These are phyloP conservation scores for Passer montanus DNA, from an alignment of 2,113 vertebrate genomes.

Conservation along the genomic window DNA sequence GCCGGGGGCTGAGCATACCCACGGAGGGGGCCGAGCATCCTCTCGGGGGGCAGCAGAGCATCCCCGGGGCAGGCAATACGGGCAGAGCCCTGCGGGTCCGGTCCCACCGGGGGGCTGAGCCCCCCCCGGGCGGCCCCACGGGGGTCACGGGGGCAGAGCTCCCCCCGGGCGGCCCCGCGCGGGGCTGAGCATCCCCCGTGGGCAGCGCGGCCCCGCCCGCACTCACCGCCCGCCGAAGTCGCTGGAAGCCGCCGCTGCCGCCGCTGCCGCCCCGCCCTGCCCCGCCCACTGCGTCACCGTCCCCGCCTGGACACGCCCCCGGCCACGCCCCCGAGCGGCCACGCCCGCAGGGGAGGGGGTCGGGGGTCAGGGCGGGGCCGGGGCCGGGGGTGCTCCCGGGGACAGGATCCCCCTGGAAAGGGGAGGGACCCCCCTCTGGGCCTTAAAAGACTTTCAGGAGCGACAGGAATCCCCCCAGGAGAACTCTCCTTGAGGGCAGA, in stretches of 20 bases:
- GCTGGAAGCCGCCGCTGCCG: slow-evolving; percentile 22
- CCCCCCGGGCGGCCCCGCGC: neutral
- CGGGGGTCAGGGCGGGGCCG: neutral
- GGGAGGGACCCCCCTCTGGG: too few species aligned
- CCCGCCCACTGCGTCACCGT: slow-evolving; percentile 18
- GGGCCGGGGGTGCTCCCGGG: too few species aligned
- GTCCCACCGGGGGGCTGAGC: neutral
- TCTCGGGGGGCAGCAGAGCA: neutral
- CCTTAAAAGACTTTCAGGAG: neutral
- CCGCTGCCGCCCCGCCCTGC: neutral
- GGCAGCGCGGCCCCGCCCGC: slow-evolving; percentile 20
- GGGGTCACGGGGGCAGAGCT: neutral
- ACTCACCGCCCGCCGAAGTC: slow-evolving; percentile 42
- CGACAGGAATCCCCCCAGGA: neutral
- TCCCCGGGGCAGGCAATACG: neutral
- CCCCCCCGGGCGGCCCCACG: neutral
- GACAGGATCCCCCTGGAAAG: neutral
- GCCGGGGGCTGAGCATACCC: neutral
- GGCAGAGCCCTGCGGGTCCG: neutral
- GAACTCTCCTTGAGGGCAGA: neutral
- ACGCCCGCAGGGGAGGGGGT: neutral
- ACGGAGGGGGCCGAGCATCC: neutral
- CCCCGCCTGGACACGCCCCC: neutral
- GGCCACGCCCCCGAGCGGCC: neutral
- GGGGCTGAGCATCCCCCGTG: neutral